These are phyloP conservation scores for Ypsolopha scabrella DNA, from an alignment of 2,888 invertebrate species.

Conservation along the genomic window DNA sequence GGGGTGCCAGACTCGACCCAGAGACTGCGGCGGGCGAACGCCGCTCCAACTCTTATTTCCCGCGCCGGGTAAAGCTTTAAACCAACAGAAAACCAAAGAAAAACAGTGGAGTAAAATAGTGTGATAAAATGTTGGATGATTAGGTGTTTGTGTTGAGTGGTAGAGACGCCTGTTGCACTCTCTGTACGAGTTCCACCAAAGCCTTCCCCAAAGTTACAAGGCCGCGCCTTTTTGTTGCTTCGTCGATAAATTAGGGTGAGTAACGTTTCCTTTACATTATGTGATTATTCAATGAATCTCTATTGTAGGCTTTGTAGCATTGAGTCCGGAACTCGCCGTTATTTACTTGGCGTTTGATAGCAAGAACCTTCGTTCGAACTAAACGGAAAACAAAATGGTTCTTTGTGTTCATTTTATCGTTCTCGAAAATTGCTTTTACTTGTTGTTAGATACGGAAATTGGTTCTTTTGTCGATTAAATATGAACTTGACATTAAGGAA, in stretches of 20 bases:
- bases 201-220: constrained; percentile 12
- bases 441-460: too few species aligned
- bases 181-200: constrained; percentile 12
- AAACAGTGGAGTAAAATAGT: constrained; percentile 34
- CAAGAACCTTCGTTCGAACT: too few species aligned
- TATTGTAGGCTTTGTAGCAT: not conserved
- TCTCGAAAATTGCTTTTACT: too few species aligned
- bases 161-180: constrained; percentile 39
- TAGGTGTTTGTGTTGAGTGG: constrained; percentile 26
- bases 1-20: constrained; percentile 45
- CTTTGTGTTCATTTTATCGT: too few species aligned
- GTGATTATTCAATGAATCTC: not conserved
- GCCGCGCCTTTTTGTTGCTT: constrained; percentile 30
- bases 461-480: too few species aligned
- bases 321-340: not conserved
- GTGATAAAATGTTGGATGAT: constrained; percentile 39
- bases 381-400: too few species aligned
- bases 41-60: constrained; percentile 29
- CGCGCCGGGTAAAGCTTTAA: not conserved
- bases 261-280: constrained; percentile 11
- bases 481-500: too few species aligned
- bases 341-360: not conserved
- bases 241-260: constrained; percentile 40
- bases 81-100: constrained; percentile 16
- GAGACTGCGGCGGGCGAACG: constrained; percentile 57